phyloP scores from a whole-genome alignment of 2,113 vertebrate genomes.

The Bettongia penicillata region DNA sequence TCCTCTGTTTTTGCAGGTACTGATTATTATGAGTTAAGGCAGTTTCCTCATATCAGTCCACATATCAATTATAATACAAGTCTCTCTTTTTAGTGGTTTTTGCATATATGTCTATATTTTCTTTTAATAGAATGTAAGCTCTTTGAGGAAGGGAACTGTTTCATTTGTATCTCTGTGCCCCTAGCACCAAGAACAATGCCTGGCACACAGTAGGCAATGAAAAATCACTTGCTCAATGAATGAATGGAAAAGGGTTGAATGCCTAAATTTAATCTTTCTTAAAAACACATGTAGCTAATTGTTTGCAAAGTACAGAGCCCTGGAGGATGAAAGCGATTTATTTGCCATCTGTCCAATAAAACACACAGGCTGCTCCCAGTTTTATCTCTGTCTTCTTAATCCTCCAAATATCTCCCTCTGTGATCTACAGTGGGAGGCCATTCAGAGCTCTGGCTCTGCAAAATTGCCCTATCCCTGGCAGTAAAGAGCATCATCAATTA shows the following conservation, averaged over 20 bases:
- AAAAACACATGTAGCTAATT: constrained; percentile 12
- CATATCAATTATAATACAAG: neutral
- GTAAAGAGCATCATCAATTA: constrained; percentile 42
- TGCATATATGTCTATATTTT: neutral
- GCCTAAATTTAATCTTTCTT: constrained; percentile 3
- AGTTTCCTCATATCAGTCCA: neutral
- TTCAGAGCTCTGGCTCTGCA: neutral
- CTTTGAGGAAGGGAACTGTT: neutral
- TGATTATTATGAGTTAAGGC: neutral
- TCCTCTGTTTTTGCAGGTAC: neutral
- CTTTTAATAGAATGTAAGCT: neutral
- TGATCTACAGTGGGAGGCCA: neutral
- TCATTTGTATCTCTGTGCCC: neutral
- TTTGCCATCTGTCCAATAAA: constrained; percentile 22
- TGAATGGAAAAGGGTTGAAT: neutral
- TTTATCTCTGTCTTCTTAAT: neutral
- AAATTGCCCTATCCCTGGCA: neutral
- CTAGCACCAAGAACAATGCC: neutral
- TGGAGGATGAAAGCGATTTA: neutral
- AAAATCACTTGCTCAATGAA: neutral
- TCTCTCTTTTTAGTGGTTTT: neutral
- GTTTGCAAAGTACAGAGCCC: constrained; percentile 15
- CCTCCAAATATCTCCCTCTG: constrained; percentile 17
- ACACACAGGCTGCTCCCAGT: neutral
- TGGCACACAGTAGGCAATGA: neutral